Evolutionary conservation across 2,113 vertebrate species (phyloP).

Genomic region (Podilymbus podiceps): DNA sequence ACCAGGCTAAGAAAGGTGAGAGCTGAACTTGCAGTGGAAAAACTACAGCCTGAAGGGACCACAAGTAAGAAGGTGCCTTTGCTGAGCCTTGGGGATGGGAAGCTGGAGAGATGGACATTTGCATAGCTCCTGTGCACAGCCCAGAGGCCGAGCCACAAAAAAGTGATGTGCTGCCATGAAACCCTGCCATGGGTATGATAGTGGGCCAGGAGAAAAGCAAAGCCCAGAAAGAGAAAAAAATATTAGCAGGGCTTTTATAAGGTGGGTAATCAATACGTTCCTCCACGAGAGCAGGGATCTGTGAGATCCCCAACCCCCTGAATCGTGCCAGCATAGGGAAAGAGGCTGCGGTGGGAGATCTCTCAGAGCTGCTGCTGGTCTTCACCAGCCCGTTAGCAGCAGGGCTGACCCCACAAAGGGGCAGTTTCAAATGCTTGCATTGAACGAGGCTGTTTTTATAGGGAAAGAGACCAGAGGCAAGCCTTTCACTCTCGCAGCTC

Average conservation of each 20-base stretch:
- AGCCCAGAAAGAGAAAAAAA: neutral
- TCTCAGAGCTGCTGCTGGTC: neutral
- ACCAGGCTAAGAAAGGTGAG: neutral
- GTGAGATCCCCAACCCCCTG: neutral
- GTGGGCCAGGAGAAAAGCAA: neutral
- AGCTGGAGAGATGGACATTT: neutral
- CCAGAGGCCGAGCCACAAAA: neutral
- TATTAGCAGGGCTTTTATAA: neutral
- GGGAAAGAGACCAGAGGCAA: neutral
- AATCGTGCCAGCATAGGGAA: neutral
- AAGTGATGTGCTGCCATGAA: neutral
- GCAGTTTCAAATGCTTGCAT: neutral
- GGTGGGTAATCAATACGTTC: neutral
- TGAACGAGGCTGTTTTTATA: neutral
- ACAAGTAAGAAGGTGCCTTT: neutral
- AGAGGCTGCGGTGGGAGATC: neutral
- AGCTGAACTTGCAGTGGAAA: neutral
- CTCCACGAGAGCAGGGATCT: neutral
- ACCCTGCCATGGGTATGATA: neutral
- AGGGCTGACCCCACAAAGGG: neutral
- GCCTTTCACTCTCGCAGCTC: neutral
- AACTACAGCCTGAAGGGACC: neutral
- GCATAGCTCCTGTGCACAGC: neutral
- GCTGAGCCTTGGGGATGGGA: neutral
- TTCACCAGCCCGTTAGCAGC: neutral